Conservation (phyloP, 2,113 vertebrate genomes). For the Stomatorhinus ivindoensis region DNA sequence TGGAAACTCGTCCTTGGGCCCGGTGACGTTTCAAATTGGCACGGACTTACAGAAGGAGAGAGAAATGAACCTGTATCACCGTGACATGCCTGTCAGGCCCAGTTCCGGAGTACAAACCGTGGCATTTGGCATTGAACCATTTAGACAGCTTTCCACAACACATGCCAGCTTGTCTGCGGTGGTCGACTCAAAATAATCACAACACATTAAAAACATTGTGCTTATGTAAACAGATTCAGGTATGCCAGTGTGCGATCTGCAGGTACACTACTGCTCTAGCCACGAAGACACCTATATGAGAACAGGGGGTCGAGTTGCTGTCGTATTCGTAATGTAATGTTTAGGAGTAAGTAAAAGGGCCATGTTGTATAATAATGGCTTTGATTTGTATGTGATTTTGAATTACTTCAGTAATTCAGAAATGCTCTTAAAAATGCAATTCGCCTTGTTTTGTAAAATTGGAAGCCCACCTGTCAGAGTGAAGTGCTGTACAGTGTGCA, state of each 20-base stretch:
- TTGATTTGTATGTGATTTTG: background rate
- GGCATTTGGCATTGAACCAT: background rate
- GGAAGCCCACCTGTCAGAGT: background rate
- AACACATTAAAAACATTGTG: background rate
- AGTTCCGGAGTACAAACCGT: background rate
- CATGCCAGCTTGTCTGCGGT: background rate
- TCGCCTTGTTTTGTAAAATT: background rate
- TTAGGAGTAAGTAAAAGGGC: background rate
- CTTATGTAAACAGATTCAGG: background rate
- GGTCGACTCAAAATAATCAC: background rate
- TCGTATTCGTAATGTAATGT: background rate
- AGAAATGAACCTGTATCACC: background rate
- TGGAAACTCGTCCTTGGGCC: background rate
- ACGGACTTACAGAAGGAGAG: background rate
- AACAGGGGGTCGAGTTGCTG: background rate
- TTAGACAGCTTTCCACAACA: background rate
- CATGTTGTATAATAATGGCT: background rate
- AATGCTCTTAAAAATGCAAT: background rate
- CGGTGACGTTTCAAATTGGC: background rate
- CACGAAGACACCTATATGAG: background rate
- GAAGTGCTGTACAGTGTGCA: background rate
- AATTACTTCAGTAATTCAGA: background rate
- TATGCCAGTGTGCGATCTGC: background rate
- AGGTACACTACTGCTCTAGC: background rate
- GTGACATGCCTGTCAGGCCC: background rate